These are phyloP conservation scores for Agriopis aurantiaria DNA, from an alignment of 2,888 invertebrate species.

Conservation along the genomic window DNA sequence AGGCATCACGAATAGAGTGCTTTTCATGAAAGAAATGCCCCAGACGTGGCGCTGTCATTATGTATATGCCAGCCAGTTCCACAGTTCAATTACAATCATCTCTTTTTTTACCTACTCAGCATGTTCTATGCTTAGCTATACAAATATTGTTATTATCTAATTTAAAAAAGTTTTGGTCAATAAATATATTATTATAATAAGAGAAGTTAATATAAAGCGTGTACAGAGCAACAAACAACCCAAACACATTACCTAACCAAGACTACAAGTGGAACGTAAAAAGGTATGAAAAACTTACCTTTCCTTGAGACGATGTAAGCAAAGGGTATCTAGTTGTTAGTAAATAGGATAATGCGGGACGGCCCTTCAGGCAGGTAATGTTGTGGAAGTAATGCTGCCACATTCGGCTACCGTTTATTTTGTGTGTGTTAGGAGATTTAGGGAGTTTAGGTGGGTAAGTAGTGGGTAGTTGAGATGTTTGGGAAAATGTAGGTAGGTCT, in stretches of 20 bases:
- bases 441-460: neutral
- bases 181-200: no score
- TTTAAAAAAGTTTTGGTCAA: no score
- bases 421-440: conserved; percentile 21
- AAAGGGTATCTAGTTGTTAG: conserved; percentile 43
- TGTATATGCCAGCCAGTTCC: no score
- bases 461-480: neutral
- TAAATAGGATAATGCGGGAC: conserved; percentile 50
- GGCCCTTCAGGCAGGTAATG: conserved; percentile 54
- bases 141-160: no score
- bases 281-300: conserved; percentile 39
- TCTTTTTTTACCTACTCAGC: no score
- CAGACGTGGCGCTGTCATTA: no score
- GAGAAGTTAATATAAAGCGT: no score
- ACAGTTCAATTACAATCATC: no score
- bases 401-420: conserved; percentile 37
- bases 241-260: conserved; percentile 31
- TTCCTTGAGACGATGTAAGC: conserved; percentile 39
- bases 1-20: no score
- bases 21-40: no score
- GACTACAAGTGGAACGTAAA: conserved; percentile 33
- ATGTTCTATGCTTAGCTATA: no score
- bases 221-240: conserved; percentile 8
- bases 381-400: conserved; percentile 52
- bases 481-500: conserved; percentile 2